Base-by-base conservation (phyloP, 2,113 vertebrate genomes). In the Poicephalus gulielmi region DNA sequence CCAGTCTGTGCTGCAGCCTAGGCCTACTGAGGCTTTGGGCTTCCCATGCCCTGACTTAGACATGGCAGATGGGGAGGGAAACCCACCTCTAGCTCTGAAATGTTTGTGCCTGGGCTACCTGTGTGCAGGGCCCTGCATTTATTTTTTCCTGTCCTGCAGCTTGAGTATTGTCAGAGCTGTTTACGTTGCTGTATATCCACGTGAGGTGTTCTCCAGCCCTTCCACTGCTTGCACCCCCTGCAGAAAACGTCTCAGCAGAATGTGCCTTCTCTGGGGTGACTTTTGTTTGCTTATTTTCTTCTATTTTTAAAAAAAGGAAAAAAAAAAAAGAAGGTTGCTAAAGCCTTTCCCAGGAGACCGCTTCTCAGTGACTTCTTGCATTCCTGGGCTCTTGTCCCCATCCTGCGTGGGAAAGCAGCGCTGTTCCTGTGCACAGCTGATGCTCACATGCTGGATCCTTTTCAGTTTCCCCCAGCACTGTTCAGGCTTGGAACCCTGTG, bases 131-230 rank as follows among this genome's bases (percentile, higher is more conserved):
- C 25, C 15, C 0, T 19, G 8, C 3, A 25, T 14, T 1, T 73
- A 6, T 67, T 60, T 79, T 31, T 62, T 46, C 10, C 0, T 31
- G 0, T 52, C 76, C 30, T 31, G 52, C 43, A 49, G 47, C 37
- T 30, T 23, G 64, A 59, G n/a, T 62, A 31, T 11, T 27, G 47
- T 28, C 52, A 33, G 47, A 74, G 47, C 28, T 62, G 16, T 49
- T 62, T 27, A 2, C 9, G 13, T 63, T 1, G 0, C 59, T 24
- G 9, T 37, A 2, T 17, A 35, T 28, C 52, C 31, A 3, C 0
- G 1, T 31, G 39, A 1, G 6, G 8, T 14, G 8, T 47, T 17
- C 15, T 14, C 57, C 37, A 22, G 22, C 31, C 39, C 8, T 28
- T 43, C 30, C 23, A 6, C n/a, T 9, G 0, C 52, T 73, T 55